Percentiles rank a stretch among this genome's conserved stretches.
Conservation (phyloP, 2,888 invertebrate genomes). For the Hirtodrosophila alboralis region DNA sequence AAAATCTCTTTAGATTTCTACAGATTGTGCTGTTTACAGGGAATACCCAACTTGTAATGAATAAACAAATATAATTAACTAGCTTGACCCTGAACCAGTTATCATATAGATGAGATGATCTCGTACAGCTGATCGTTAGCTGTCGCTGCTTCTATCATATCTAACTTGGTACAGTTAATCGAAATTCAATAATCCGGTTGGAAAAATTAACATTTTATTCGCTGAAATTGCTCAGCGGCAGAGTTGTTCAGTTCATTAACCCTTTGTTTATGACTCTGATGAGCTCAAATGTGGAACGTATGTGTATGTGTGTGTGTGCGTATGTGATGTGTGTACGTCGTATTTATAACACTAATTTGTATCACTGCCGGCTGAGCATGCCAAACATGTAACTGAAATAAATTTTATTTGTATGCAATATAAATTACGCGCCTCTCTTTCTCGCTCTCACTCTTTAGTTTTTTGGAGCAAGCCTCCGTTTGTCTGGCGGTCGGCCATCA, state of each 20-base stretch:
- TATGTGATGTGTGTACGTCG: conserved; percentile 19
- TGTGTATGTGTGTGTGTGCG: conserved; percentile 12
- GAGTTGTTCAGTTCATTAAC: conserved; percentile 61
- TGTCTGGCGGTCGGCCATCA: conserved; percentile 34
- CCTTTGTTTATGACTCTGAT: conserved; percentile 57
- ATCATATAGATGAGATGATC: not conserved
- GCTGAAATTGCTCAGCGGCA: conserved; percentile 36
- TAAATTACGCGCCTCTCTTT: conserved; percentile 58
- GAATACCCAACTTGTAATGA: too few species aligned
- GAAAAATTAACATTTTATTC: conserved; percentile 70
- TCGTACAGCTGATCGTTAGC: conserved; percentile 40
- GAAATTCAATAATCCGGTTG: conserved; percentile 38
- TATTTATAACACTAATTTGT: conserved; percentile 77
- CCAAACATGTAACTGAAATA: conserved; percentile 70
- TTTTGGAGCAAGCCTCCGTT: conserved; percentile 13
- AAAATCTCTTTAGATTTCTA: too few species aligned
- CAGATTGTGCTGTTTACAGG: too few species aligned
- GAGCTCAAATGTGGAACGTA: conserved; percentile 42
- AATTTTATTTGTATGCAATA: conserved; percentile 73
- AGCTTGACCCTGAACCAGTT: conserved; percentile 7
- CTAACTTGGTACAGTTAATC: conserved; percentile 26
- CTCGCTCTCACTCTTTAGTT: conserved; percentile 1
- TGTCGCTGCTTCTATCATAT: not conserved
- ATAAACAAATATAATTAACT: not conserved
- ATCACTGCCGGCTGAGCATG: conserved; percentile 59